A percentile compares a stretch with the other conserved stretches of the same genome.
These are phyloP conservation scores for Bryconaethiops microstoma DNA, from an alignment of 2,797 vertebrate species.

Conservation along the genomic window DNA sequence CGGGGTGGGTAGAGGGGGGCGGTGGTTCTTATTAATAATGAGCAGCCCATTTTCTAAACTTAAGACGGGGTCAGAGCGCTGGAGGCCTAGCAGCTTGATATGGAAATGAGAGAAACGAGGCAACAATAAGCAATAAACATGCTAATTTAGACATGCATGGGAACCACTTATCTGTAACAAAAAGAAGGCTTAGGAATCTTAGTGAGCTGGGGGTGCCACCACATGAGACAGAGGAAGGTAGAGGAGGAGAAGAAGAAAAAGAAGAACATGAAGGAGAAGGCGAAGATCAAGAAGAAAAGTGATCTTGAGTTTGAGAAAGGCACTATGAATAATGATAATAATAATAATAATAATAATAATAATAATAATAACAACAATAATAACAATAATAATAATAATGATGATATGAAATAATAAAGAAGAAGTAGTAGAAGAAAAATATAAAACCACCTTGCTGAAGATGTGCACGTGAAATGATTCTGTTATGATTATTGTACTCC, in stretches of 20 bases:
- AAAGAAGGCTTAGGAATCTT: constrained; percentile 34
- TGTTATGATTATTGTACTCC: no score
- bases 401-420: no score
- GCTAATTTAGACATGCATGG: constrained; percentile 75
- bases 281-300: no score
- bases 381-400: neutral
- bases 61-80: constrained; percentile 61
- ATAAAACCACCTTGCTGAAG: no score
- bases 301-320: no score
- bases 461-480: no score
- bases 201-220: constrained; percentile 3
- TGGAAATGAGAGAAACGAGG: constrained; percentile 74
- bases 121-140: constrained; percentile 81
- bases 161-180: constrained; percentile 72
- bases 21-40: constrained; percentile 63
- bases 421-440: no score
- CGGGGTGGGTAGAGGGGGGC: constrained; percentile 42
- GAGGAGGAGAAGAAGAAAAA: neutral
- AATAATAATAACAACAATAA: neutral
- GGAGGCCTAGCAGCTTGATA: constrained; percentile 69
- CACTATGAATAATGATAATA: neutral
- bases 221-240: neutral
- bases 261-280: no score
- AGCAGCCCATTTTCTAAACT: constrained; percentile 65
- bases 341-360: neutral